Evolutionary conservation across 37 sponge, comb jelly and placozoan species (phyloP).

Genomic region (Spongilla lacustris): DNA sequence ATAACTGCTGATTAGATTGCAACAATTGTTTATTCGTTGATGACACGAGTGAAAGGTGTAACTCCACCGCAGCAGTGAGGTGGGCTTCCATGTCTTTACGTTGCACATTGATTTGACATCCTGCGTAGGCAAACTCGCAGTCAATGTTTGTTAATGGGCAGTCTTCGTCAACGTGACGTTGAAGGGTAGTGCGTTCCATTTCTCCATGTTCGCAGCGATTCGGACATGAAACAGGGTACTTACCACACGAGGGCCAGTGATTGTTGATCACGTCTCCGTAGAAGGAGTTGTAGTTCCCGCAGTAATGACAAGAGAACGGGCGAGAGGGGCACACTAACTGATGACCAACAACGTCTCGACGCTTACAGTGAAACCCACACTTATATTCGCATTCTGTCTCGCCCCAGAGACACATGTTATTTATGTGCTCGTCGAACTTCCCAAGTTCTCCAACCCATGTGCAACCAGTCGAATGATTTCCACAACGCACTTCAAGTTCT

Average conservation of each 20-base stretch:
- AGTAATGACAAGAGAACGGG: constrained; percentile 37
- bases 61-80: background rate
- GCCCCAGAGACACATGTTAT: background rate
- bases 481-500: constrained; percentile 35
- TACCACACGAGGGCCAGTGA: constrained; percentile 28
- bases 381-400: background rate
- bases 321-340: background rate
- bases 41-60: background rate
- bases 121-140: background rate
- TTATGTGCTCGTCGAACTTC: constrained; percentile 19
- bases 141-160: background rate
- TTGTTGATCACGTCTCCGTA: constrained; percentile 26
- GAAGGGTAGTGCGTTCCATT: background rate
- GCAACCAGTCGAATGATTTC: constrained; percentile 32
- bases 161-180: constrained; percentile 5
- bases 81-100: background rate
- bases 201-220: constrained; percentile 16
- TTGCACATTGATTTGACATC: background rate
- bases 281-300: constrained; percentile 2
- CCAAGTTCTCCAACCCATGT: constrained; percentile 44
- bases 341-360: background rate
- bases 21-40: background rate
- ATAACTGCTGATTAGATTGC: background rate
- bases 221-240: constrained; percentile 12
- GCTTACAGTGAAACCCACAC: background rate